Evolutionary conservation across 2,888 invertebrate species (phyloP).

Genomic region (Trachelus troglodyta): DNA sequence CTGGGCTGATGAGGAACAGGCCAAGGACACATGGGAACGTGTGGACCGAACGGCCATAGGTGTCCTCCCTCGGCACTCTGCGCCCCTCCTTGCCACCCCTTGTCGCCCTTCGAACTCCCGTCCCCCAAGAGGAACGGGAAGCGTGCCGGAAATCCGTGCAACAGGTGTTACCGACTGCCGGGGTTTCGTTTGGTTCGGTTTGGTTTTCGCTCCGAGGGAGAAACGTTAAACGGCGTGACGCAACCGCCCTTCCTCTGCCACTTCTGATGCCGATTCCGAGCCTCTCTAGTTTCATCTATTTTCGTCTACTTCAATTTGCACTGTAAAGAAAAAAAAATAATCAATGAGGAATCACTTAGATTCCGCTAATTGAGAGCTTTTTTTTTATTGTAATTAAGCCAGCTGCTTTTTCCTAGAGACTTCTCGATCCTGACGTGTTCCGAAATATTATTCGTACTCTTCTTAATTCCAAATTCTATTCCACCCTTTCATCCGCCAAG

Average conservation of each 20-base stretch:
- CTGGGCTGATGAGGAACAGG: conserved; percentile 20
- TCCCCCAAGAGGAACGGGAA: conserved; percentile 37
- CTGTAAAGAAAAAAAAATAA: conserved; percentile 33
- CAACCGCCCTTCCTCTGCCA: not conserved
- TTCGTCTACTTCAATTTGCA: conserved; percentile 23
- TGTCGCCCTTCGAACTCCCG: not conserved
- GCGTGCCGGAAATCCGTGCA: conserved; percentile 63
- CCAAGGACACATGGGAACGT: conserved; percentile 21
- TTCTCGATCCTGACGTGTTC: not conserved
- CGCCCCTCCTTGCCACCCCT: not conserved
- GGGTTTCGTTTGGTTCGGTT: conserved; percentile 44
- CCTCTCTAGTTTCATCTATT: not conserved
- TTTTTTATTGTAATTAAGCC: conserved; percentile 31
- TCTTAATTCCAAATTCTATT: not conserved
- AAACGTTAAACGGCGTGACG: not conserved
- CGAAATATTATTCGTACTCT: not conserved
- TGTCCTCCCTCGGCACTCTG: not conserved
- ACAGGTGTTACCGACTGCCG: conserved; percentile 56
- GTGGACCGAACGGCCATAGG: conserved; percentile 1
- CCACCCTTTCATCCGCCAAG: not conserved
- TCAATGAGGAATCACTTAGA: conserved; percentile 18
- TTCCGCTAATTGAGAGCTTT: conserved; percentile 38
- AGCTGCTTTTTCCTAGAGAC: not conserved
- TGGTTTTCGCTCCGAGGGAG: conserved; percentile 25
- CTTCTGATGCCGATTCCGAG: not conserved